These are phyloP conservation scores for Tridacna crocea DNA, from an alignment of 2,888 invertebrate species.

Conservation along the genomic window DNA sequence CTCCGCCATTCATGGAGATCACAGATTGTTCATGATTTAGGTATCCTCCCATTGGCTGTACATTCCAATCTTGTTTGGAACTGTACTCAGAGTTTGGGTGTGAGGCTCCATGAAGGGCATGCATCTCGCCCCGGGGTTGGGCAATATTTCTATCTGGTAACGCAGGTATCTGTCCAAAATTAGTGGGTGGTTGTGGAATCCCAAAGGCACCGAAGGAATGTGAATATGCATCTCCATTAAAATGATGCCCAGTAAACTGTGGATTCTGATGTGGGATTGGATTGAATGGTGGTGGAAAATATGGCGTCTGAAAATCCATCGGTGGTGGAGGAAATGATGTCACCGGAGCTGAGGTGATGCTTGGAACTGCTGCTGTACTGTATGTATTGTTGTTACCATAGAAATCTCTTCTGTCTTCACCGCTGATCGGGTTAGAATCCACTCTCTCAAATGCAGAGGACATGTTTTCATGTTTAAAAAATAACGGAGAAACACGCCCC, in stretches of 20 bases:
- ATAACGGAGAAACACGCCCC: conserved; percentile 41
- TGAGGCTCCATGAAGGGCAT: conserved; percentile 28
- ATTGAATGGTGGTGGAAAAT: conserved; percentile 66
- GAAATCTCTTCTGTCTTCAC: conserved; percentile 42
- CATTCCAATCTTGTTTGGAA: conserved; percentile 21
- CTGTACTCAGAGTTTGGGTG: conserved; percentile 35
- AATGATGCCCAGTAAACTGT: conserved; percentile 52
- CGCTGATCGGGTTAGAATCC: conserved; percentile 36
- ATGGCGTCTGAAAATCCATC: conserved; percentile 63
- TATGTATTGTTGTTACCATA: conserved; percentile 39
- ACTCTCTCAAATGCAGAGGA: conserved; percentile 58
- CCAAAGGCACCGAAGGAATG: conserved; percentile 31
- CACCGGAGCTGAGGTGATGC: conserved; percentile 29
- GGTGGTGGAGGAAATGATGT: conserved; percentile 51
- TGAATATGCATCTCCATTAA: conserved; percentile 46
- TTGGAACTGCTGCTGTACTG: conserved; percentile 28
- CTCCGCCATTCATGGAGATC: conserved; percentile 42
- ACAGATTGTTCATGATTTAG: conserved; percentile 42
- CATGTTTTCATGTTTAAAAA: conserved; percentile 48
- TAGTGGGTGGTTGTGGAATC: conserved; percentile 25
- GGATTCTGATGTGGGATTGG: conserved; percentile 57
- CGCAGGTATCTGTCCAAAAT: conserved; percentile 47
- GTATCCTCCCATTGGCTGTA: conserved; percentile 38
- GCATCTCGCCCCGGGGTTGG: conserved; percentile 37
- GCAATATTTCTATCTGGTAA: conserved; percentile 36